Evolutionary conservation across 1,140 invertebrate genomes (phyloP).

Genomic region (Rhynchophorus ferrugineus): DNA sequence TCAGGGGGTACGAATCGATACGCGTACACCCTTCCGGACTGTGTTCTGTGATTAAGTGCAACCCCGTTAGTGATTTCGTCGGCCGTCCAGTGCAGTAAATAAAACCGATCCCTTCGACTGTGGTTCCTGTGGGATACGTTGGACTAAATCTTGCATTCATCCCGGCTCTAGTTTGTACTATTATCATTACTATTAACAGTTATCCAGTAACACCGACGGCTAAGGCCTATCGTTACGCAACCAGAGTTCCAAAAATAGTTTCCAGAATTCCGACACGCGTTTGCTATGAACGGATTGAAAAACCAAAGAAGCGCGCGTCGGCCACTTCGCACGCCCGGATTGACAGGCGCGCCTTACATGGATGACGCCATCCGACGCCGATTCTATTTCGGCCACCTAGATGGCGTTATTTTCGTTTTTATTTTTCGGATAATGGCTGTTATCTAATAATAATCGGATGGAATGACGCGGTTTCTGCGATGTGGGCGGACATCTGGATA

Average conservation of each 20-base stretch:
- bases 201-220: too few species aligned
- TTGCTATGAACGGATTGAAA: neutral
- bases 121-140: too few species aligned
- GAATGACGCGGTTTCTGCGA: too few species aligned
- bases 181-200: too few species aligned
- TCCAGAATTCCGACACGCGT: neutral
- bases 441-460: neutral
- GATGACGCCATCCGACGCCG: slow-evolving; percentile 13
- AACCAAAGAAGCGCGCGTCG: neutral
- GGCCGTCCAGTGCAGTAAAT: too few species aligned
- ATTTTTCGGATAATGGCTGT: neutral
- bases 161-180: too few species aligned
- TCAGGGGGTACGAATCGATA: neutral
- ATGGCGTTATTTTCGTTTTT: slow-evolving; percentile 3
- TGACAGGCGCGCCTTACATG: slow-evolving; percentile 20
- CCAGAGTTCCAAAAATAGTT: neutral
- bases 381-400: slow-evolving; percentile 13
- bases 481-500: too few species aligned
- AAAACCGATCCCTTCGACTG: too few species aligned
- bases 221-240: too few species aligned
- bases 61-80: too few species aligned
- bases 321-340: slow-evolving; percentile 11
- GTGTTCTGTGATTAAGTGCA: neutral
- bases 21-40: neutral
- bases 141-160: too few species aligned